Conservation (phyloP, 1,140 invertebrate genomes). For the Yoshiicerus persimilis region DNA sequence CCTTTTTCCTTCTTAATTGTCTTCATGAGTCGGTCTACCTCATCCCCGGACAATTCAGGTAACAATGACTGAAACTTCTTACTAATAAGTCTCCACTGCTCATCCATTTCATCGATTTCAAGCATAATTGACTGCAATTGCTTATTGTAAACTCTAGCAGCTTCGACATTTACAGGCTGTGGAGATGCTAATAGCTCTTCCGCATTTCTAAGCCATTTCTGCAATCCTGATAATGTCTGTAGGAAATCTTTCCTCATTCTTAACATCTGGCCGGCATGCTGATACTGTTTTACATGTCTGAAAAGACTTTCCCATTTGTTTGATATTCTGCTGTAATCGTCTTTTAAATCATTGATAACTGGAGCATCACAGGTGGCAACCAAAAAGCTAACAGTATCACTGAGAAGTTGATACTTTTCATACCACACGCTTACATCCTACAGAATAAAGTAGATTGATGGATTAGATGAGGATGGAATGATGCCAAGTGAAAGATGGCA, state of each 20-base stretch:
- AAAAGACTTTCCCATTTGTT: constrained; percentile 79
- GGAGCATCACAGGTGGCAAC: constrained; percentile 81
- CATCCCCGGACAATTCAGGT: constrained; percentile 83
- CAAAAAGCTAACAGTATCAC: constrained; percentile 83
- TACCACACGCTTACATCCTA: constrained; percentile 86
- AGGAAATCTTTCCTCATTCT: constrained; percentile 78
- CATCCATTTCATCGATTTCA: constrained; percentile 83
- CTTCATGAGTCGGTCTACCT: constrained; percentile 86
- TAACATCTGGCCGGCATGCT: constrained; percentile 82
- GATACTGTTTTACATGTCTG: constrained; percentile 75
- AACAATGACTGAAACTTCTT: constrained; percentile 88
- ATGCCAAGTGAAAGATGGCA: neutral
- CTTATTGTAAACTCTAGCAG: constrained; percentile 76
- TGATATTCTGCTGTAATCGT: constrained; percentile 70
- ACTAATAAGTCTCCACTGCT: constrained; percentile 82
- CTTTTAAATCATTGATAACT: constrained; percentile 73
- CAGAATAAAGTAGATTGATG: constrained; percentile 56
- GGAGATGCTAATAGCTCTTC: constrained; percentile 66
- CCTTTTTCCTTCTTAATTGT: constrained; percentile 82
- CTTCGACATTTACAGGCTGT: constrained; percentile 71
- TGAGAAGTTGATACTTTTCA: constrained; percentile 78
- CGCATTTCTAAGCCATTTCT: constrained; percentile 76
- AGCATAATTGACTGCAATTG: constrained; percentile 70
- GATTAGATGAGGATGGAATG: neutral
- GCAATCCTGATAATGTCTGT: constrained; percentile 71